phyloP scores from a whole-genome alignment of 2,888 invertebrate species.

The Imbricaverruca yamaguchii region DNA sequence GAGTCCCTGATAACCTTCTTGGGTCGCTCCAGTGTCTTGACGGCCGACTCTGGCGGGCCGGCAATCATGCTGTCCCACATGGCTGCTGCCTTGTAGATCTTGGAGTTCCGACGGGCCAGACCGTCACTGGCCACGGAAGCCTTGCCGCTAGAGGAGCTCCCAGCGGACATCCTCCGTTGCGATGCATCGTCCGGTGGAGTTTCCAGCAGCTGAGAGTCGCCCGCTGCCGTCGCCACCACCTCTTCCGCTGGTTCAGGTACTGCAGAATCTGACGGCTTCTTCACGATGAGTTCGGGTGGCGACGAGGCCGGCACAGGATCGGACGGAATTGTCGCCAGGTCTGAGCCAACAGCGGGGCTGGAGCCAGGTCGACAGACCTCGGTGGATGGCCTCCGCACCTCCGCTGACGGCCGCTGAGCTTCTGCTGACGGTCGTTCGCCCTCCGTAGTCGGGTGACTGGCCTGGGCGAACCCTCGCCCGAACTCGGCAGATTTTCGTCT shows the following conservation, averaged over 20 bases:
- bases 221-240: not conserved
- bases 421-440: too few relatives aligned
- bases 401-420: too few relatives aligned
- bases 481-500: too few relatives aligned
- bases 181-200: not conserved
- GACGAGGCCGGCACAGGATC: not conserved
- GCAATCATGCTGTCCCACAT: conserved; percentile 31
- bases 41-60: not conserved
- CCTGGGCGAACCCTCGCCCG: too few relatives aligned
- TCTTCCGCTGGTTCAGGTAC: not conserved
- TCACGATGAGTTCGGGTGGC: not conserved
- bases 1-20: conserved; percentile 12
- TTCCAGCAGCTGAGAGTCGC: not conserved
- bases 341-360: not conserved
- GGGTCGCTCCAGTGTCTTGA: conserved; percentile 20
- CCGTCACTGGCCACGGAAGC: not conserved
- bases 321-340: not conserved
- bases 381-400: too few relatives aligned
- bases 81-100: conserved; percentile 33
- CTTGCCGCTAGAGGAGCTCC: not conserved
- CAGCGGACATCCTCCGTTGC: not conserved
- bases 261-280: not conserved
- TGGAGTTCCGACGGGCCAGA: conserved; percentile 29
- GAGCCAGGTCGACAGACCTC: not conserved
- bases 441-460: too few relatives aligned